Evolutionary conservation across 2,797 vertebrate species (phyloP).

Genomic region (Hippoglossus hippoglossus): DNA sequence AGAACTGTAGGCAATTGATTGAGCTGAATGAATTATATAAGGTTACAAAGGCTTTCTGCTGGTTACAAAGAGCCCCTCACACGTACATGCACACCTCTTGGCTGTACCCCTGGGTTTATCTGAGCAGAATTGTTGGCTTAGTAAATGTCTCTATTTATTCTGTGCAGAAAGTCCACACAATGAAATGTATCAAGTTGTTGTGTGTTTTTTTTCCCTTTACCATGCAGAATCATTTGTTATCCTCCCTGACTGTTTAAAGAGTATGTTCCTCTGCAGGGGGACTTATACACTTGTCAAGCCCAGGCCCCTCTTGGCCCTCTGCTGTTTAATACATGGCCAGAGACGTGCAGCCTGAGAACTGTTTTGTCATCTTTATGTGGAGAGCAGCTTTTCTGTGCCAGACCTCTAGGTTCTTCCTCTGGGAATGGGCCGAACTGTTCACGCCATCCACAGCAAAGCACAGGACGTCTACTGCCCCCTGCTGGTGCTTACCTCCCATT

Average conservation of each 20-base stretch:
- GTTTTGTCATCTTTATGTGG: slow-evolving; percentile 83
- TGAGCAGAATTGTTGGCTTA: slow-evolving; percentile 40
- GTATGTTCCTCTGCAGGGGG: slow-evolving; percentile 61
- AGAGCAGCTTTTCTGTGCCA: slow-evolving; percentile 75
- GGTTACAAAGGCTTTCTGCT: slow-evolving; percentile 60
- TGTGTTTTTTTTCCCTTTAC: slow-evolving; percentile 23
- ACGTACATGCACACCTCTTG: slow-evolving; percentile 34
- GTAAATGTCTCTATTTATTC: slow-evolving; percentile 64
- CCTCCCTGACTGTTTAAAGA: slow-evolving; percentile 63
- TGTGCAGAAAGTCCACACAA: slow-evolving; percentile 45
- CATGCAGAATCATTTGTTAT: slow-evolving; percentile 65
- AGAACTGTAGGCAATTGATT: slow-evolving; percentile 64
- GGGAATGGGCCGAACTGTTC: slow-evolving; percentile 56
- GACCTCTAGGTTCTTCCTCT: slow-evolving; percentile 72
- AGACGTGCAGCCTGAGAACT: slow-evolving; percentile 73
- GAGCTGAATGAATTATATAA: slow-evolving; percentile 70
- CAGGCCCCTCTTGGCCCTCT: slow-evolving; percentile 72
- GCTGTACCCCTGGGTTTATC: slow-evolving; percentile 48
- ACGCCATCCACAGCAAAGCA: slow-evolving; percentile 59
- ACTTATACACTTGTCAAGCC: slow-evolving; percentile 80
- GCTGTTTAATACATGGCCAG: slow-evolving; percentile 82
- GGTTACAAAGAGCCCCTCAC: slow-evolving; percentile 49
- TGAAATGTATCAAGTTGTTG: slow-evolving; percentile 49
- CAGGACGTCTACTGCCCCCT: slow-evolving; percentile 87
- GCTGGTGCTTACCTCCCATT: slow-evolving; percentile 67